These are phyloP conservation scores for Leptopilina clavipes DNA, from an alignment of 1,140 invertebrate genomes.

Conservation along the genomic window DNA sequence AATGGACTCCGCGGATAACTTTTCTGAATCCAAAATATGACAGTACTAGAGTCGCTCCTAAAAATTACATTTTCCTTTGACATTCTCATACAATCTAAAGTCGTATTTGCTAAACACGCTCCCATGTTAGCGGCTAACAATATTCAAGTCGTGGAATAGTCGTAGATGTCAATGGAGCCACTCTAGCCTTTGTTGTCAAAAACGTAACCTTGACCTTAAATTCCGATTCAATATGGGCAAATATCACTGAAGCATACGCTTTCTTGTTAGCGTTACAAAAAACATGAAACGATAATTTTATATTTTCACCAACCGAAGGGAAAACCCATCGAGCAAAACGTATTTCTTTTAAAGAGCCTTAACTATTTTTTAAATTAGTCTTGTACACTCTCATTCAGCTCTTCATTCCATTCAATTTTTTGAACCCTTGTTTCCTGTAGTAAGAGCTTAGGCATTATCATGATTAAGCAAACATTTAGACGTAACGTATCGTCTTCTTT, in stretches of 20 bases:
- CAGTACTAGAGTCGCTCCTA: conserved; percentile 17
- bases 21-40: conserved; percentile 40
- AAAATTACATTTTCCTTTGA: not conserved
- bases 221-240: not conserved
- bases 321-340: conserved; percentile 9
- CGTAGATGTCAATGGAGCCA: conserved; percentile 10
- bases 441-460: conserved; percentile 55
- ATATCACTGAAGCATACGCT: conserved; percentile 40
- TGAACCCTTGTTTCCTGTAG: conserved; percentile 36
- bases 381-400: conserved; percentile 28
- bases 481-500: not conserved
- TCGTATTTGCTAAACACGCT: not conserved
- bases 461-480: conserved; percentile 49
- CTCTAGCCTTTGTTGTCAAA: conserved; percentile 39
- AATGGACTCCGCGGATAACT: conserved; percentile 40
- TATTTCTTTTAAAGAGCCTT: conserved; percentile 39
- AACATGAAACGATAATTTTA: conserved; percentile 33
- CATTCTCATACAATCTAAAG: conserved; percentile 11
- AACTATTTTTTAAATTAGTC: conserved; percentile 44
- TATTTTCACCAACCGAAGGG: not conserved
- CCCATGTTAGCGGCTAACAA: conserved; percentile 46
- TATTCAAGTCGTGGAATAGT: conserved; percentile 49
- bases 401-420: conserved; percentile 57
- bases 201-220: conserved; percentile 11
- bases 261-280: conserved; percentile 37